Evolutionary conservation across 2,113 vertebrate genomes (phyloP).

Genomic region (Phasianus colchicus): DNA sequence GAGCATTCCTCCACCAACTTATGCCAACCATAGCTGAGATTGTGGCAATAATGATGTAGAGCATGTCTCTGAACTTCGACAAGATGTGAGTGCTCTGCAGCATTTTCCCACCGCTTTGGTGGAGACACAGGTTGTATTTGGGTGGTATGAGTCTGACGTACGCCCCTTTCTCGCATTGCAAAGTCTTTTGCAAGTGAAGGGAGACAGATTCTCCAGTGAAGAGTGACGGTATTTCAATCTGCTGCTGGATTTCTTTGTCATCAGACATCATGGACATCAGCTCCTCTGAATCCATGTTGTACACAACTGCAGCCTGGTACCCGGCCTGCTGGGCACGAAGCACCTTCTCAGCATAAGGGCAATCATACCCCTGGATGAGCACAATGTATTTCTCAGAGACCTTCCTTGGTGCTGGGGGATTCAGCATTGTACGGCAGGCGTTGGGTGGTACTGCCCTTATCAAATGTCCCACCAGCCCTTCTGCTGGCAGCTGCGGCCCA

Average conservation of each 20-base stretch:
- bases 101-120: conserved; percentile 74
- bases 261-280: conserved; percentile 79
- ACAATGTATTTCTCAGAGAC: conserved; percentile 68
- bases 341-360: conserved; percentile 85
- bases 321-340: conserved; percentile 86
- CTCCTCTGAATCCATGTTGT: conserved; percentile 80
- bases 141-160: conserved; percentile 76
- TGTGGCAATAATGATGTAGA: neutral
- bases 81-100: neutral
- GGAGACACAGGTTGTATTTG: conserved; percentile 74
- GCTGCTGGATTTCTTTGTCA: conserved; percentile 71
- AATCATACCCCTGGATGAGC: conserved; percentile 81
- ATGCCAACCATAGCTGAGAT: neutral
- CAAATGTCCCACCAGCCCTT: conserved; percentile 77
- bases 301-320: conserved; percentile 77
- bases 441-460: conserved; percentile 77
- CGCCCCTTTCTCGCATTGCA: neutral
- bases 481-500: conserved; percentile 65
- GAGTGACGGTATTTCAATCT: conserved; percentile 83
- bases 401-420: conserved; percentile 66
- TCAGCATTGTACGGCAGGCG: conserved; percentile 77
- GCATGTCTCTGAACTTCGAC: neutral
- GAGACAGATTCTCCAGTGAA: conserved; percentile 72
- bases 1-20: neutral
- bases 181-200: neutral